phyloP scores from a whole-genome alignment of 2,888 invertebrate species.

The Leucoma salicis region DNA sequence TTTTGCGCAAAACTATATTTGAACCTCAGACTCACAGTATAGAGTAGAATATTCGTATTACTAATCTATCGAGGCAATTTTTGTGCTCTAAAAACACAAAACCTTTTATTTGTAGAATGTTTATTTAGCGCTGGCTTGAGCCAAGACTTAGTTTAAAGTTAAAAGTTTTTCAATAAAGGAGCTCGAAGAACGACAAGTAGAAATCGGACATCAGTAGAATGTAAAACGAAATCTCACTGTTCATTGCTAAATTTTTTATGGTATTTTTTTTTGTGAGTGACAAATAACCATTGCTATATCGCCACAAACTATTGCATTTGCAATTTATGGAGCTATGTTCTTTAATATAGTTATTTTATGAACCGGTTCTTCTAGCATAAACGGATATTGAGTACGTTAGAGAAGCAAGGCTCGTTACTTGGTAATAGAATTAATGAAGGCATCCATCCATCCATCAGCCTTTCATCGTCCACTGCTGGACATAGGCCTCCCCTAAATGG shows the following conservation, averaged over 20 bases:
- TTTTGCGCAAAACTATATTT: too few relatives aligned
- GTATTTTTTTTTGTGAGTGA: too few relatives aligned
- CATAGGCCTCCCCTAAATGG: too few relatives aligned
- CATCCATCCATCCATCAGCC: too few relatives aligned
- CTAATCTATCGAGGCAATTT: too few relatives aligned
- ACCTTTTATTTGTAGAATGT: background rate
- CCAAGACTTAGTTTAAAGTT: conserved; percentile 5
- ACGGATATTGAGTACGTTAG: conserved; percentile 2
- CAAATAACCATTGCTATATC: too few relatives aligned
- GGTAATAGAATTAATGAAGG: background rate
- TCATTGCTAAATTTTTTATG: too few relatives aligned
- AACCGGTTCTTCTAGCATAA: background rate
- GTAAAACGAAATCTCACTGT: background rate
- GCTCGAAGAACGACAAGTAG: conserved; percentile 1
- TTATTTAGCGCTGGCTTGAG: conserved; percentile 3
- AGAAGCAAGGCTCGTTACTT: background rate
- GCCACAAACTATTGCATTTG: too few relatives aligned
- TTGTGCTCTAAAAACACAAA: too few relatives aligned
- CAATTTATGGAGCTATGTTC: background rate
- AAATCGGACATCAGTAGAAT: background rate
- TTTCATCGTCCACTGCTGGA: too few relatives aligned
- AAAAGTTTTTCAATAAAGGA: conserved; percentile 13
- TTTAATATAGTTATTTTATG: background rate
- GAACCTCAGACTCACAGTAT: too few relatives aligned
- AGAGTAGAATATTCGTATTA: too few relatives aligned